Base-by-base conservation (phyloP, 1,140 invertebrate species). In the Limonius californicus region DNA sequence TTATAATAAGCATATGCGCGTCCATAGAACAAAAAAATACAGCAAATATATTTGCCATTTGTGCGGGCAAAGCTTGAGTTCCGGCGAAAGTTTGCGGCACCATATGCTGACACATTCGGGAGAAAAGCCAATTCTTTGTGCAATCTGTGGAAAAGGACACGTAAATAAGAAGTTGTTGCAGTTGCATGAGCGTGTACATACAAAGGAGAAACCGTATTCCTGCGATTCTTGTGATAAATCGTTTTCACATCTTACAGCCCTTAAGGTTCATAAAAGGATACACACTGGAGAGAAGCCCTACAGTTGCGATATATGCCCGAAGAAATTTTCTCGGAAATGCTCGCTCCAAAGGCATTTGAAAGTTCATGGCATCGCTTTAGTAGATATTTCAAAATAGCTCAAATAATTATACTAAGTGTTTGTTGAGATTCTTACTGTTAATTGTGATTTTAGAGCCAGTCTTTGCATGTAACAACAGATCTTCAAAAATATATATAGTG, bases 241-340 rank as follows among this genome's bases (percentile, higher is more conserved):
- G 8, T 70, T 62, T 63, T 61, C 65, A 7, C 54, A 67, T 39
- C 65, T 65, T 42, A 68, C 69, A 8, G 66, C 71, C 63, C 58
- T 73, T 18, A 58, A 60, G 42, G 69, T 66, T 19, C 73, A 74
- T 61, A 63, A 63, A 32, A 43, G 71, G 19, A 64, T 54, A 14
- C 73, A 74, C 23, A 67, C 65, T 6, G 66, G 66, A 14, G 87
- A 90, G 66, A 89, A 91, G 69, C 89, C 89, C 6, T 91, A 87
- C 72, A 76, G 80, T 39, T 92, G 90, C 45, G 9, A 23, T n/a
- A 20, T 62, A 35, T 89, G 87, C 68, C 74, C 77, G 0, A 84
- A 84, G 73, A 77, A 71, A 58, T 85, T 85, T 63, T 77, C 79
- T 0, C 81, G 81, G 1, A 76, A 75, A 23, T 76, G 77, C 1